Evolutionary conservation across 2,888 invertebrate species (phyloP).

Genomic region (Eristalinus sepulchralis): DNA sequence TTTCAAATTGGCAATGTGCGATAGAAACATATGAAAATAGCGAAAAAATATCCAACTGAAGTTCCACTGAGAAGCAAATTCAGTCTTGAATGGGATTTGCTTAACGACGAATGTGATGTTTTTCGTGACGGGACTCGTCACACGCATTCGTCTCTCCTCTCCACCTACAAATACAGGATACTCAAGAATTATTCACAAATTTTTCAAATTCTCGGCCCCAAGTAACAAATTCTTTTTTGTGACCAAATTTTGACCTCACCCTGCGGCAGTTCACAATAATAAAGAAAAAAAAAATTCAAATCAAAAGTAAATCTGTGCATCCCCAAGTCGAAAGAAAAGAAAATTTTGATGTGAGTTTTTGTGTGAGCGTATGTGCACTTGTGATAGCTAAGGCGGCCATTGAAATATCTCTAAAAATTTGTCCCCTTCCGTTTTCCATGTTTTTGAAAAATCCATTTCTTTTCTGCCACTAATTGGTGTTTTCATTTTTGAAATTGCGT

Average conservation of each 20-base stretch:
- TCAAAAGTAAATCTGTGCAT: background rate
- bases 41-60: background rate
- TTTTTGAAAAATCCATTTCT: background rate
- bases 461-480: background rate
- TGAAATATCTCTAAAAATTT: constrained; percentile 37
- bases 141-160: constrained; percentile 45
- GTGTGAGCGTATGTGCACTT: constrained; percentile 41
- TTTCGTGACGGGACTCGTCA: constrained; percentile 40
- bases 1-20: constrained; percentile 12
- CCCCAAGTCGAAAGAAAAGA: constrained; percentile 1
- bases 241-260: constrained; percentile 9
- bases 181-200: background rate
- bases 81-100: constrained; percentile 51
- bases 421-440: background rate
- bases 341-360: constrained; percentile 60
- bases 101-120: constrained; percentile 32
- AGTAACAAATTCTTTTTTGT: constrained; percentile 16
- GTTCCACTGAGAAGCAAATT: background rate
- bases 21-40: background rate
- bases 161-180: background rate
- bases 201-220: constrained; percentile 3
- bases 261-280: background rate
- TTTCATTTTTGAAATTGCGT: background rate
- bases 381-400: constrained; percentile 54
- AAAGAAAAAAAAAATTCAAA: background rate